These are phyloP conservation scores for Brachymystax lenok DNA, from an alignment of 2,797 vertebrate genomes.

Conservation along the genomic window DNA sequence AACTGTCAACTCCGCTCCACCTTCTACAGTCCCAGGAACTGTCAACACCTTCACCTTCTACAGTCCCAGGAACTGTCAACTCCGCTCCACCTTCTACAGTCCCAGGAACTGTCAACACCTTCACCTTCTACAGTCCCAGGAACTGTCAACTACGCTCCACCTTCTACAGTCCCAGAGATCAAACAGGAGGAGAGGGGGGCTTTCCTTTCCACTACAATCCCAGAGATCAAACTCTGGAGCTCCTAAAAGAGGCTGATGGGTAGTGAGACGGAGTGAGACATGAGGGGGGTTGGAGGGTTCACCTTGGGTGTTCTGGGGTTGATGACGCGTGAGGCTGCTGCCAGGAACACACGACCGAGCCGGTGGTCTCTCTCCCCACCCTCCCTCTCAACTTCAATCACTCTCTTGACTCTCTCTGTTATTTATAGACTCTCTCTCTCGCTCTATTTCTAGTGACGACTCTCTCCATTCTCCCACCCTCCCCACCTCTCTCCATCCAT, in stretches of 20 bases:
- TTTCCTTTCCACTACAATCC: neutral
- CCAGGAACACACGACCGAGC: constrained; percentile 35
- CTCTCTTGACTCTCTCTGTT: constrained; percentile 1
- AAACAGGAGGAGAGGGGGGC: neutral
- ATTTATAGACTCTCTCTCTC: neutral
- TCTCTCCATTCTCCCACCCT: neutral
- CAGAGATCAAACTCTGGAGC: neutral
- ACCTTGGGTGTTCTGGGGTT: constrained; percentile 49
- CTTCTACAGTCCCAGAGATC: neutral
- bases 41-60: no score
- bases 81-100: no score
- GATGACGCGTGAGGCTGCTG: constrained; percentile 25
- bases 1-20: no score
- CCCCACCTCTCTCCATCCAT: neutral
- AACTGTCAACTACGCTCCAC: no score
- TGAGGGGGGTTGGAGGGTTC: constrained; percentile 11
- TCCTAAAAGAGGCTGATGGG: neutral
- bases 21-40: no score
- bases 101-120: no score
- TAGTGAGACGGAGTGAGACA: constrained; percentile 19
- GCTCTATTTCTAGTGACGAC: neutral
- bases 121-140: no score
- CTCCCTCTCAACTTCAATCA: neutral
- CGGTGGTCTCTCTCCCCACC: constrained; percentile 14
- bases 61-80: no score